Percentiles rank a stretch among this genome's conserved stretches.
Conservation (phyloP, 2,797 vertebrate species). For the Tokudaia muenninki region DNA sequence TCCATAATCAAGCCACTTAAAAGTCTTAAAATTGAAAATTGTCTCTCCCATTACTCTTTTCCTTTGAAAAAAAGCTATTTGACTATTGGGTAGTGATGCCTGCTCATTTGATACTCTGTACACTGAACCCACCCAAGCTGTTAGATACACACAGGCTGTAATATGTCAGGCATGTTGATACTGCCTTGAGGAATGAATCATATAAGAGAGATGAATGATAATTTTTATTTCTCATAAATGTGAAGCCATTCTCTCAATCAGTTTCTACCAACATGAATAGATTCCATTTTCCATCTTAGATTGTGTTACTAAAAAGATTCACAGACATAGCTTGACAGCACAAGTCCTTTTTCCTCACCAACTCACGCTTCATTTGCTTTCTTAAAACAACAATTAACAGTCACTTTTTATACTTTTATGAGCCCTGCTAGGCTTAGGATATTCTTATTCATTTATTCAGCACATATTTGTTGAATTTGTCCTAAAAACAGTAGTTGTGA, state of each 20-base stretch:
- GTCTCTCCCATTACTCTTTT: neutral
- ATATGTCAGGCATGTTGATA: neutral
- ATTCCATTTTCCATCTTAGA: neutral
- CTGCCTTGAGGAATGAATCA: conserved; percentile 2
- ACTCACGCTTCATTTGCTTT: no score
- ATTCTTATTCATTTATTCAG: conserved; percentile 18
- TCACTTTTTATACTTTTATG: neutral
- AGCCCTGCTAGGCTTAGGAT: neutral
- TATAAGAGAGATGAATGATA: neutral
- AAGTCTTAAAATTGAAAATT: conserved; percentile 48
- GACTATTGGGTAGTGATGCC: neutral
- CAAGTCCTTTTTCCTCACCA: neutral
- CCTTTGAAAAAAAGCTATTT: neutral
- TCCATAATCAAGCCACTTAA: conserved; percentile 26
- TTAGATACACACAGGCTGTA: neutral
- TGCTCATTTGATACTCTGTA: neutral
- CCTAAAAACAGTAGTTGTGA: neutral
- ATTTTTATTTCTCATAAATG: conserved; percentile 39
- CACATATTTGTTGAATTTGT: neutral
- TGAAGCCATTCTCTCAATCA: neutral
- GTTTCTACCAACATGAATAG: neutral
- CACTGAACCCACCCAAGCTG: neutral
- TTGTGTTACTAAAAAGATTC: neutral
- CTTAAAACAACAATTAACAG: neutral
- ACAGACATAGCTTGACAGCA: neutral